A percentile compares a stretch with the other conserved stretches of the same genome.
Evolutionary conservation across 2,113 vertebrate genomes (phyloP).

Genomic region (Hippocampus guttulatus): DNA sequence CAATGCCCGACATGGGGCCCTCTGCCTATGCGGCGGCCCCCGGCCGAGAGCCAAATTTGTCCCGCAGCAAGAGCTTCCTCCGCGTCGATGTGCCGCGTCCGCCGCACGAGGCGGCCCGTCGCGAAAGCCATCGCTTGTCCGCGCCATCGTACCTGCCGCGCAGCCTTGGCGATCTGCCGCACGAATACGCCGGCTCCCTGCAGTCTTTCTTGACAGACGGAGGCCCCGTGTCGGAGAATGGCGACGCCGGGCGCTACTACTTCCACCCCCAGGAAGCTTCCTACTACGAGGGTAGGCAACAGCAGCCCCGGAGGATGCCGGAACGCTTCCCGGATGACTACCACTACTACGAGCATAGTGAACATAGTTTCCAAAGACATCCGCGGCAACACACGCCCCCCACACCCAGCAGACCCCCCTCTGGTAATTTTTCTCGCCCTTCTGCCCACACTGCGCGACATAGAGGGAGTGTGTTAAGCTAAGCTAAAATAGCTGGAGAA

Average conservation of each 20-base stretch:
- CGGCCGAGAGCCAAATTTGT: slow-evolving; percentile 73
- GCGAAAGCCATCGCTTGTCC: slow-evolving; percentile 90
- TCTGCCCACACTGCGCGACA: no score
- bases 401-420: slow-evolving; percentile 79
- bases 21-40: slow-evolving; percentile 69
- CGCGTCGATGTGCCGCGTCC: slow-evolving; percentile 79
- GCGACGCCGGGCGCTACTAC: slow-evolving; percentile 80
- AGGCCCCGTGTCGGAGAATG: slow-evolving; percentile 81
- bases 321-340: slow-evolving; percentile 85
- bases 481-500: no score
- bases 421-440: slow-evolving; percentile 70
- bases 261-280: slow-evolving; percentile 78
- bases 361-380: slow-evolving; percentile 85
- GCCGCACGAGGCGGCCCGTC: slow-evolving; percentile 81
- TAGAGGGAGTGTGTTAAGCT: no score
- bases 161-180: slow-evolving; percentile 81
- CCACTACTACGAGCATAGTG: slow-evolving; percentile 87
- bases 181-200: slow-evolving; percentile 85
- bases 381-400: slow-evolving; percentile 72
- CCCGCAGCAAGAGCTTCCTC: slow-evolving; percentile 87
- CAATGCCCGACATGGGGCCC: slow-evolving; percentile 76
- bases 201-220: slow-evolving; percentile 85
- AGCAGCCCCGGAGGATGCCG: slow-evolving; percentile 64
- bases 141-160: slow-evolving; percentile 86
- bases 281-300: slow-evolving; percentile 76